phyloP scores from a whole-genome alignment of 2,888 invertebrate genomes.

The Sminthurides aquaticus region DNA sequence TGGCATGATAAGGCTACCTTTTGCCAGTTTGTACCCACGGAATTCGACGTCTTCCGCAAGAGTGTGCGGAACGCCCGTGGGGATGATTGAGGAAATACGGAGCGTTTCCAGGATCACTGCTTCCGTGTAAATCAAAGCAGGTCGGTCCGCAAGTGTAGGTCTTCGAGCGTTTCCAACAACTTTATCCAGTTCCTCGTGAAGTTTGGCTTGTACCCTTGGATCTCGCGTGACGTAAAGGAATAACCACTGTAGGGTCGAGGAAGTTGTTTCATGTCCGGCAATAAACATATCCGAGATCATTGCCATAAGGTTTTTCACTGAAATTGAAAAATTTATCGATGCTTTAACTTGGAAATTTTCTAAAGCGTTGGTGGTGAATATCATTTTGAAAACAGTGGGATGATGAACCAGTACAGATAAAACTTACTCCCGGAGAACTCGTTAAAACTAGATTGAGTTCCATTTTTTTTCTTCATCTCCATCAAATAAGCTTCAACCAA shows the following conservation, averaged over 20 bases:
- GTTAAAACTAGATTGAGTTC: background rate
- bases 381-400: background rate
- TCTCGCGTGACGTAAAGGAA: constrained; percentile 25
- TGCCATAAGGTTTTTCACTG: constrained; percentile 4
- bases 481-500: background rate
- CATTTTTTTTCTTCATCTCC: background rate
- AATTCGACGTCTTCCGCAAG: constrained; percentile 22
- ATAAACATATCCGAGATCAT: constrained; percentile 16
- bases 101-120: constrained; percentile 28
- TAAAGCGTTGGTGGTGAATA: no score
- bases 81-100: constrained; percentile 26
- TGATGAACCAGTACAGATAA: background rate
- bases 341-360: background rate
- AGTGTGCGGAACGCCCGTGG: constrained; percentile 29
- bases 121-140: constrained; percentile 30
- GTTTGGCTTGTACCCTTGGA: constrained; percentile 23
- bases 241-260: constrained; percentile 27
- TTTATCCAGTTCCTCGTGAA: constrained; percentile 27
- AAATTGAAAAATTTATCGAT: background rate
- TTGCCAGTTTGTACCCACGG: background rate
- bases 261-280: constrained; percentile 26
- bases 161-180: constrained; percentile 27
- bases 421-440: background rate
- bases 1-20: background rate
- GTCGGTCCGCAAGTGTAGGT: constrained; percentile 25